Evolutionary conservation across 92 coral and sea anemone species (phyloP), one percentile per base, ranked within the genome.

Genomic region (Paramuricea clavata): DNA sequence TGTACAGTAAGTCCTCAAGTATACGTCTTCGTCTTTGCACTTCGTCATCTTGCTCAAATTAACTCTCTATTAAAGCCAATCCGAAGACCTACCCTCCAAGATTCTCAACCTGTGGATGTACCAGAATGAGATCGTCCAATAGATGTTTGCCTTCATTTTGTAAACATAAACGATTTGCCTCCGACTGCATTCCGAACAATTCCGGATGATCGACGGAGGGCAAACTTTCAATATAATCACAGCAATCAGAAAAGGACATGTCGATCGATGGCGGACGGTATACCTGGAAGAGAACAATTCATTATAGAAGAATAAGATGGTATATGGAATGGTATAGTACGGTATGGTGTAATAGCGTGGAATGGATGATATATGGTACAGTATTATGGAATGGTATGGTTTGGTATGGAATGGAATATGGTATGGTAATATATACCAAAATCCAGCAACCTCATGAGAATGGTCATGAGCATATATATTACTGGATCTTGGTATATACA

Each of bases 201-300:
- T 94, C 99, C 1, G 98, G 90, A 12, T 93, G 85, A 64, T 97
- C 99, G 0, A 84, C 89, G 12, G 97, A 62, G 17, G 99, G 98
- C 17, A 97, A 85, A 42, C 92, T 81, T 69, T 94, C 99, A 65
- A 97, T 90, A 88, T 97, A 93, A 33, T 91, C 88, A 83, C 99
- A 94, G 78, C 99, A 97, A 0, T 94, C 97, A 25, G 98, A 93
- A 28, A 95, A 89, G 0, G 99, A 94, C 62, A 94, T 97, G 62
- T 91, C 94, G 65, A 83, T 90, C 44, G 97, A 95, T 44, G 99
- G 98, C 26, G 99, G 98, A 26, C 95, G 98, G 75, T 97, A 97
- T 42, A 93, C 92, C 99, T 97, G 85, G 19, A 17, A 76, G 17
- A 81, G 23, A 42, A 33, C 33, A 39, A 27, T 41, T 16, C 49